A percentile compares a stretch with the other conserved stretches of the same genome.
Evolutionary conservation across 2,113 vertebrate genomes (phyloP).

Genomic region (Vireo altiloquus): DNA sequence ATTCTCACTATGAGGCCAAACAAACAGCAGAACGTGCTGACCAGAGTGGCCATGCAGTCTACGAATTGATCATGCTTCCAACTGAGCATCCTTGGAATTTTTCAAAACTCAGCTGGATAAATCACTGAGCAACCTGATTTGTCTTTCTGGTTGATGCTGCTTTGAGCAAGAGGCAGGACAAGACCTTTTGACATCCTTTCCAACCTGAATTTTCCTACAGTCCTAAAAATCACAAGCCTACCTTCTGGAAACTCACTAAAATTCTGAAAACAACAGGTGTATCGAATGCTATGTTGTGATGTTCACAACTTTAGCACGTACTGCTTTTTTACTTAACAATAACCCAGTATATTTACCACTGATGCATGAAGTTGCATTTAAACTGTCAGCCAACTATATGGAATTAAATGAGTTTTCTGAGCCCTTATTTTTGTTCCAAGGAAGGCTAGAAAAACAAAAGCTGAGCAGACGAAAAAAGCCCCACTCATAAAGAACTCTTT

Average conservation of each 20-base stretch:
- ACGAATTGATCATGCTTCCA: not conserved
- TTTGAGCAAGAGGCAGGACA: not conserved
- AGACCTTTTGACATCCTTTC: not conserved
- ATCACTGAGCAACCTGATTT: not conserved
- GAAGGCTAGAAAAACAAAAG: not conserved
- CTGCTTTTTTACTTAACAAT: not conserved
- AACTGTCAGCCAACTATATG: not conserved
- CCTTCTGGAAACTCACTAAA: not conserved
- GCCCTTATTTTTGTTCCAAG: not conserved
- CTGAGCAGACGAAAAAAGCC: not conserved
- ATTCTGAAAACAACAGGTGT: not conserved
- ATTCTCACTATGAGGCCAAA: not conserved
- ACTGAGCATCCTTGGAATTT: not conserved
- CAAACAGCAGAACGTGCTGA: not conserved
- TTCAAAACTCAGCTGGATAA: not conserved
- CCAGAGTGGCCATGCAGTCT: not conserved
- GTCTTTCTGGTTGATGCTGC: not conserved
- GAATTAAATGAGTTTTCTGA: not conserved
- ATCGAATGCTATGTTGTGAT: no score
- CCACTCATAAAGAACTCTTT: not conserved
- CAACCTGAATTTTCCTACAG: not conserved
- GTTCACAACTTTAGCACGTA: not conserved
- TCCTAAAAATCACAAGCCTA: not conserved
- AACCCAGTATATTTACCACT: not conserved
- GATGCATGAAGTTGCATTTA: not conserved